Percentiles rank a stretch among this genome's conserved stretches.
These are phyloP conservation scores for Ascaphus truei DNA, from an alignment of 2,113 vertebrate species.

Conservation along the genomic window DNA sequence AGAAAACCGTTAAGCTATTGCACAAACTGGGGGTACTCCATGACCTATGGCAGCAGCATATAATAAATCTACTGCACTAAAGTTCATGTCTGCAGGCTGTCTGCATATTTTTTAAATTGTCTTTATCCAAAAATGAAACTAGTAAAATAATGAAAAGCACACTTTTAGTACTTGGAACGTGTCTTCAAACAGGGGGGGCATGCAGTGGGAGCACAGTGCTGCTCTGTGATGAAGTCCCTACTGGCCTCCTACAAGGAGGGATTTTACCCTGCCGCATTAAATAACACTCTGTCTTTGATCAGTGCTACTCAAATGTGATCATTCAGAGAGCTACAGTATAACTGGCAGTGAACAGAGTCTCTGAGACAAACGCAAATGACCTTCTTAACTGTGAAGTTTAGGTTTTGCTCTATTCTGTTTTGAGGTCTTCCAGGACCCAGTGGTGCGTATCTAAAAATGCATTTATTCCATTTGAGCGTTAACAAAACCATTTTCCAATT, in stretches of 20 bases:
- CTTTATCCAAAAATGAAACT: slow-evolving; percentile 4
- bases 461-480: too few relatives aligned
- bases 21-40: too few relatives aligned
- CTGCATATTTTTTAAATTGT: slow-evolving; percentile 11
- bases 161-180: slow-evolving; percentile 3
- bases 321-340: slow-evolving; percentile 13
- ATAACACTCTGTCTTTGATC: slow-evolving; percentile 22
- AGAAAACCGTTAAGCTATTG: too few relatives aligned
- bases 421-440: neutral
- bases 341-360: slow-evolving; percentile 13
- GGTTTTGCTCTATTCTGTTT: neutral
- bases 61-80: neutral
- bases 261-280: slow-evolving; percentile 17
- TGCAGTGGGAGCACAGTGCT: neutral
- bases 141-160: slow-evolving; percentile 26
- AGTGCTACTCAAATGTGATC: slow-evolving; percentile 16
- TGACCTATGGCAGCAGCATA: too few relatives aligned
- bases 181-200: neutral
- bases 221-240: slow-evolving; percentile 16
- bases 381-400: neutral
- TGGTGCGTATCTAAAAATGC: neutral
- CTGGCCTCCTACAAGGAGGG: slow-evolving; percentile 1
- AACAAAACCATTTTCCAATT: too few relatives aligned
- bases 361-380: slow-evolving; percentile 2
- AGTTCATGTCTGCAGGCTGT: neutral